Percentiles rank a stretch among this genome's conserved stretches.
phyloP scores from a whole-genome alignment of 2,888 invertebrate species.

The Leucophora obtusa region DNA sequence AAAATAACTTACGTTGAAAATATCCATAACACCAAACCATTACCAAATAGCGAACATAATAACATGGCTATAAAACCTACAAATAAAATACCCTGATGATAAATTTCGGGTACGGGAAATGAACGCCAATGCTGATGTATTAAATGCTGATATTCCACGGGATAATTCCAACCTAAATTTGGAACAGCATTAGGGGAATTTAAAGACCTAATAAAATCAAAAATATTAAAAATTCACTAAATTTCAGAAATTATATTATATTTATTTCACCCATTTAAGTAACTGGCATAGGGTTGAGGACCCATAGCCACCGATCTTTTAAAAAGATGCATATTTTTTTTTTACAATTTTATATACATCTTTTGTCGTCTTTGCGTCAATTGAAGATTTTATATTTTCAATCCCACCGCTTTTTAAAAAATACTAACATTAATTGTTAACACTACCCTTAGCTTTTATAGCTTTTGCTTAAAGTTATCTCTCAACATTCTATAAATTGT shows the following conservation, averaged over 20 bases:
- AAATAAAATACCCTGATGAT: slow-evolving; percentile 83
- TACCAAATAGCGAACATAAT: slow-evolving; percentile 83
- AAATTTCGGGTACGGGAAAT: slow-evolving; percentile 83
- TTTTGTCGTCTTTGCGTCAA: background rate
- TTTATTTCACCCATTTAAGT: slow-evolving; percentile 57
- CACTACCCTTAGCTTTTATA: slow-evolving; percentile 38
- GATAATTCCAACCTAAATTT: slow-evolving; percentile 85
- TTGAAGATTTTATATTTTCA: background rate
- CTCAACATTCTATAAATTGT: slow-evolving; percentile 31
- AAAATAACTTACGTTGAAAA: slow-evolving; percentile 83
- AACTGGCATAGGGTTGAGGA: slow-evolving; percentile 56
- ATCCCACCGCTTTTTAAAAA: slow-evolving; percentile 12
- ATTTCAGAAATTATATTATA: too few species aligned
- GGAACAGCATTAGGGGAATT: slow-evolving; percentile 11
- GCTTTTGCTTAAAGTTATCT: background rate
- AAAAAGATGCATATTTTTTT: slow-evolving; percentile 49
- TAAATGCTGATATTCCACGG: slow-evolving; percentile 82
- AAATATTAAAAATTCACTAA: background rate
- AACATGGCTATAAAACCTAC: slow-evolving; percentile 83
- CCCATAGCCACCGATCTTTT: slow-evolving; percentile 41
- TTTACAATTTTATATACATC: slow-evolving; percentile 28
- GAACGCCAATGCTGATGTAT: slow-evolving; percentile 86
- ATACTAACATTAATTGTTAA: slow-evolving; percentile 29
- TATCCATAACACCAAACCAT: slow-evolving; percentile 86
- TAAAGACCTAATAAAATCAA: slow-evolving; percentile 14